A percentile compares a stretch with the other conserved stretches of the same genome.
These are phyloP conservation scores for Quadriops clusia DNA, from an alignment of 2,888 invertebrate species.

Conservation along the genomic window DNA sequence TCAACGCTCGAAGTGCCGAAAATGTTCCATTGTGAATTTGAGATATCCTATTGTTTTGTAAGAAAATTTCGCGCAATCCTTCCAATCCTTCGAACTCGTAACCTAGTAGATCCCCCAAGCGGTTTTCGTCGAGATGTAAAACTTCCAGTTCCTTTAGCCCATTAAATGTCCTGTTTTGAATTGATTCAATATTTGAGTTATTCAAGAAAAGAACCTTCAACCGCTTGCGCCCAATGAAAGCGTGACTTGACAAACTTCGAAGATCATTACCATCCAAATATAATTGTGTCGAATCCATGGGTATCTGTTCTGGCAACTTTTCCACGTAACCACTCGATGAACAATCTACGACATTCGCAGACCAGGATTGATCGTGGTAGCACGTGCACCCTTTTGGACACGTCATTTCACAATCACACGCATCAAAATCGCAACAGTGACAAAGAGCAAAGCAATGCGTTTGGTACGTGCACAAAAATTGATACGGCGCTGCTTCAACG, in stretches of 20 bases:
- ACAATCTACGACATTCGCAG: constrained; percentile 77
- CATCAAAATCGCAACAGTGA: constrained; percentile 84
- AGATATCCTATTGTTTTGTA: constrained; percentile 62
- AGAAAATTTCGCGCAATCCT: constrained; percentile 55
- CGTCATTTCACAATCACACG: constrained; percentile 87
- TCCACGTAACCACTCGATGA: constrained; percentile 57
- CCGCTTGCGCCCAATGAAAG: constrained; percentile 74
- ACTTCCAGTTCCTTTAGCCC: constrained; percentile 67
- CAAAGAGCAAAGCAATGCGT: constrained; percentile 78
- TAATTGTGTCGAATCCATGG: constrained; percentile 83
- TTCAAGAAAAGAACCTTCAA: constrained; percentile 66
- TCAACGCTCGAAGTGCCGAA: constrained; percentile 49
- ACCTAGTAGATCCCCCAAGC: constrained; percentile 55
- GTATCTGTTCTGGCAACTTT: constrained; percentile 67
- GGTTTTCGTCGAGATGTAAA: constrained; percentile 64
- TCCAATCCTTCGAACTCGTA: constrained; percentile 73
- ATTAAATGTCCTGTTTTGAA: constrained; percentile 75
- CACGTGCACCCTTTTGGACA: constrained; percentile 81
- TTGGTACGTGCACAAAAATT: constrained; percentile 76
- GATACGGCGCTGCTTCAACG: constrained; percentile 66
- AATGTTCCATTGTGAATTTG: constrained; percentile 63
- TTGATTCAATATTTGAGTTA: constrained; percentile 62
- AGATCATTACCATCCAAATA: constrained; percentile 78
- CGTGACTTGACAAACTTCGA: constrained; percentile 63
- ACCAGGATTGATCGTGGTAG: constrained; percentile 80